A percentile compares a stretch with the other conserved stretches of the same genome.
phyloP scores from a whole-genome alignment of 2,797 vertebrate species.

The Bradypus variegatus region DNA sequence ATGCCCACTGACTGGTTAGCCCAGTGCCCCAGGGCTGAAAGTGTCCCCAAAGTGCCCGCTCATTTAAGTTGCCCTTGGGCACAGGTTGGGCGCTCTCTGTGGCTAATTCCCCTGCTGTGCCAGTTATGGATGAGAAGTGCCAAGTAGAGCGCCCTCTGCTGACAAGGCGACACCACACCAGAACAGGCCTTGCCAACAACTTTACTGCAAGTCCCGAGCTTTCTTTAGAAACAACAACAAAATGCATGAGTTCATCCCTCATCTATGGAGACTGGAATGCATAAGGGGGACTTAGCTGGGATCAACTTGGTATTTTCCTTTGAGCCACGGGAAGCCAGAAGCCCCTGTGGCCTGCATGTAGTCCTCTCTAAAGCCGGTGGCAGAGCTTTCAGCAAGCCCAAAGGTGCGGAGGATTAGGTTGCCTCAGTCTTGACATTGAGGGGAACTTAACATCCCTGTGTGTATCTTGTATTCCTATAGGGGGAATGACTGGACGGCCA shows the following conservation, averaged over 20 bases:
- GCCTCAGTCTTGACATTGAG: not conserved
- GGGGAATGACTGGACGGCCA: not conserved
- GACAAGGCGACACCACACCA: not conserved
- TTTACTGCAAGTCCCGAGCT: not conserved
- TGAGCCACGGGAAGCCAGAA: not conserved
- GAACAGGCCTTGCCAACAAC: not conserved
- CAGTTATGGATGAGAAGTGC: not conserved
- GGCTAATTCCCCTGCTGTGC: not conserved
- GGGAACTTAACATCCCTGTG: constrained; percentile 7
- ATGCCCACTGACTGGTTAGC: not conserved
- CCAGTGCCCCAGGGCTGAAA: not conserved
- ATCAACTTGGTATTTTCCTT: not conserved
- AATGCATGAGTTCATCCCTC: not conserved
- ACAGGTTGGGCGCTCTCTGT: not conserved
- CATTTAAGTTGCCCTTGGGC: not conserved
- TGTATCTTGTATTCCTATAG: constrained; percentile 45
- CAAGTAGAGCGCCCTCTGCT: not conserved
- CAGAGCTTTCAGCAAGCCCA: not conserved
- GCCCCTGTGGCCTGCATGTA: not conserved
- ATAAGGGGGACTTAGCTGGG: not conserved
- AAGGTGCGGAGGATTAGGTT: not conserved
- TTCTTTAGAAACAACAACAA: not conserved
- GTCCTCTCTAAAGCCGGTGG: not conserved
- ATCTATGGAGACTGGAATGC: not conserved
- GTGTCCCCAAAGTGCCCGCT: not conserved